phyloP scores from a whole-genome alignment of 1,140 invertebrate genomes.

The Druon quercuslanigerum region DNA sequence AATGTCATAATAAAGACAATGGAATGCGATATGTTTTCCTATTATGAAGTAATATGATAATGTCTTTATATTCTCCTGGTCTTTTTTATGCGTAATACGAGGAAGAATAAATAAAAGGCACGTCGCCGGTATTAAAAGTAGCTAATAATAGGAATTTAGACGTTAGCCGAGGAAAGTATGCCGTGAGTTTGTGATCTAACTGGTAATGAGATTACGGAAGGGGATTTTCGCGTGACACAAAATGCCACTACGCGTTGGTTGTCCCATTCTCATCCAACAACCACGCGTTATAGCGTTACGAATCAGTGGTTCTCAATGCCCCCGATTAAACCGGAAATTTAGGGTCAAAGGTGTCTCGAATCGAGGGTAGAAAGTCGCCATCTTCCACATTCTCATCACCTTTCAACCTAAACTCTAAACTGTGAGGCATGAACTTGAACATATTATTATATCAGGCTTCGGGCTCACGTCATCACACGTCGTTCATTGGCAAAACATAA shows the following conservation, averaged over 20 bases:
- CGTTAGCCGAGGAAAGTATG: conserved; percentile 13
- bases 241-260: conserved; percentile 12
- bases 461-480: too few species aligned
- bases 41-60: too few species aligned
- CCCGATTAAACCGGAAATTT: conserved; percentile 15
- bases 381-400: background rate
- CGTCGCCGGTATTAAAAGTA: background rate
- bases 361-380: conserved; percentile 29
- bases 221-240: conserved; percentile 23
- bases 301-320: conserved; percentile 27
- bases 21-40: too few species aligned
- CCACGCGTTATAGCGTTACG: background rate
- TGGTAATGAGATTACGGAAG: conserved; percentile 21
- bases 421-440: background rate
- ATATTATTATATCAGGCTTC: too few species aligned
- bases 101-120: background rate
- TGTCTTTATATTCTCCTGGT: background rate
- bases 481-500: too few species aligned
- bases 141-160: conserved; percentile 30
- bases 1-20: too few species aligned
- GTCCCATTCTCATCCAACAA: conserved; percentile 11
- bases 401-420: conserved; percentile 14
- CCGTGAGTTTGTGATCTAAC: conserved; percentile 28
- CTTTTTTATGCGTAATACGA: conserved; percentile 10
- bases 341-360: conserved; percentile 18